Conservation (phyloP, 2,797 vertebrate genomes). For the Ctenopoma multispine region DNA sequence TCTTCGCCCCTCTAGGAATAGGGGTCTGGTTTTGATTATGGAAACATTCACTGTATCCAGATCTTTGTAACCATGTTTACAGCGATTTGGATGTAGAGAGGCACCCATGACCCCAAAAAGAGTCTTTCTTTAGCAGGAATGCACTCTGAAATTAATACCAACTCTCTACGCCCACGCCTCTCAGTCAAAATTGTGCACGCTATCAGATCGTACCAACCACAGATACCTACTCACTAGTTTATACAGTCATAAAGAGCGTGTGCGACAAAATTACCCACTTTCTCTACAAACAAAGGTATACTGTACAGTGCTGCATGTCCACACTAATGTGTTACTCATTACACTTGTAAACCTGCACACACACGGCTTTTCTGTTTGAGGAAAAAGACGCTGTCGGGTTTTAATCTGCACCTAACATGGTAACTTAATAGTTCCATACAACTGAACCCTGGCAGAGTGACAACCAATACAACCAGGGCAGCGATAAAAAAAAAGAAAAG, state of each 20-base stretch:
- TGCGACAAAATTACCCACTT: constrained; percentile 48
- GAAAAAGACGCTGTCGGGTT: constrained; percentile 52
- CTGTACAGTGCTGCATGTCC: constrained; percentile 1
- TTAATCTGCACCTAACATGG: constrained; percentile 11
- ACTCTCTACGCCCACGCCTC: constrained; percentile 21
- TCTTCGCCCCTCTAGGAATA: constrained; percentile 28
- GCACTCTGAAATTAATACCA: constrained; percentile 41
- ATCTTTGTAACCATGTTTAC: constrained; percentile 47
- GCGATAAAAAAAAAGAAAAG: not conserved
- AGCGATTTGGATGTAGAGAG: constrained; percentile 42
- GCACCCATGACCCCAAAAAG: constrained; percentile 20
- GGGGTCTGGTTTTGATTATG: constrained; percentile 55
- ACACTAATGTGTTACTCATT: constrained; percentile 54
- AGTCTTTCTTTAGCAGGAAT: constrained; percentile 22
- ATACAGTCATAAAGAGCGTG: constrained; percentile 15
- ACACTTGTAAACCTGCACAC: constrained; percentile 42
- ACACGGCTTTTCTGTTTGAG: constrained; percentile 45
- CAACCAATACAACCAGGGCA: constrained; percentile 13
- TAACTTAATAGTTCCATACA: constrained; percentile 51
- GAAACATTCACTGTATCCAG: constrained; percentile 23
- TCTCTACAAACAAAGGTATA: too few relatives aligned
- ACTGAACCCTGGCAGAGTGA: constrained; percentile 18
- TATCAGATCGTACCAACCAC: constrained; percentile 20
- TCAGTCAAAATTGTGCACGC: constrained; percentile 16
- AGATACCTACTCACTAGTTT: constrained; percentile 11